A percentile compares a stretch with the other conserved stretches of the same genome.
Evolutionary conservation across 2,113 vertebrate genomes (phyloP).

Genomic region (Tinamus guttatus): DNA sequence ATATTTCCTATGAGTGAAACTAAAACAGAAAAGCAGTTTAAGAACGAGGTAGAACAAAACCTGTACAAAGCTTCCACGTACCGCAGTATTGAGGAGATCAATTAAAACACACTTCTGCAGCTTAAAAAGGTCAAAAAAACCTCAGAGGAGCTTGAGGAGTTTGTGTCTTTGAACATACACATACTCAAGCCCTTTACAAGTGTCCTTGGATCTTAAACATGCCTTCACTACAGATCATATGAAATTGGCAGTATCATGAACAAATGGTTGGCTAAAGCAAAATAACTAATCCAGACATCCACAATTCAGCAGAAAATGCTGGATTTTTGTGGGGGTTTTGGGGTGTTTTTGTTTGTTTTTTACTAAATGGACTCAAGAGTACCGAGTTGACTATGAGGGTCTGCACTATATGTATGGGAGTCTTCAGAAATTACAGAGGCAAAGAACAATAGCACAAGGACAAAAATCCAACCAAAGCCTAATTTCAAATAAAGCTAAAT

Average conservation of each 20-base stretch:
- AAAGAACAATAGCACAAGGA: neutral
- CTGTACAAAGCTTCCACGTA: neutral
- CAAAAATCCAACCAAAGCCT: neutral
- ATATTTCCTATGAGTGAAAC: neutral
- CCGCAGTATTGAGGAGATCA: neutral
- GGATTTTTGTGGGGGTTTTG: neutral
- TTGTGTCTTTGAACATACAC: neutral
- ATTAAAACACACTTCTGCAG: neutral
- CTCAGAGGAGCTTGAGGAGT: neutral
- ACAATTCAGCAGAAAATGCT: neutral
- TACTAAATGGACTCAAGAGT: neutral
- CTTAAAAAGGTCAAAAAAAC: neutral
- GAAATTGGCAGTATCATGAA: neutral
- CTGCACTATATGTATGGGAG: neutral
- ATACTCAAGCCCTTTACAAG: neutral
- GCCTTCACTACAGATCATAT: neutral
- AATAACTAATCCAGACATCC: neutral
- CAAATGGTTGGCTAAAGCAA: neutral
- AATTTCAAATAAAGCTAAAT: neutral
- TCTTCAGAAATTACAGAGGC: neutral
- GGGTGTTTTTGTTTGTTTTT: too few species aligned
- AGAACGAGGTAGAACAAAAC: neutral
- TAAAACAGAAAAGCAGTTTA: constrained; percentile 5
- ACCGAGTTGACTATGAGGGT: neutral
- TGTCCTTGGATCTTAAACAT: neutral